phyloP scores from a whole-genome alignment of 2,113 vertebrate species.

The Tretioscincus oriximinensis region DNA sequence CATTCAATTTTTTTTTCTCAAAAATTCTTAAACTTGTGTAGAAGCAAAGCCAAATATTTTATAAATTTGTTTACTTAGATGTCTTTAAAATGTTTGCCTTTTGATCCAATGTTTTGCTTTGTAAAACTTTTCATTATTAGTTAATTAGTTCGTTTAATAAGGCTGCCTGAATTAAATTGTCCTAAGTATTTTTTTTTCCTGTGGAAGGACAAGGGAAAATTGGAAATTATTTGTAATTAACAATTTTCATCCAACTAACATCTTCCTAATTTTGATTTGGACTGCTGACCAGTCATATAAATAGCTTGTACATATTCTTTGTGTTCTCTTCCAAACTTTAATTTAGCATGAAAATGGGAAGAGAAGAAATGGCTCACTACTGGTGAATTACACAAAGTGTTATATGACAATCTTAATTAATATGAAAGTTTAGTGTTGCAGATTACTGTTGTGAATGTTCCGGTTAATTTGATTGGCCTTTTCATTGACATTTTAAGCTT shows the following conservation, averaged over 20 bases:
- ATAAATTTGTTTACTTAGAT: not conserved
- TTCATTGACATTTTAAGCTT: slow-evolving; percentile 39
- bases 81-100: slow-evolving; percentile 12
- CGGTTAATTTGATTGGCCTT: slow-evolving; percentile 40
- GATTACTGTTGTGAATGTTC: slow-evolving; percentile 10
- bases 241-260: slow-evolving; percentile 20
- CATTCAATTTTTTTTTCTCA: not conserved
- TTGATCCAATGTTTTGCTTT: not conserved
- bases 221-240: slow-evolving; percentile 30
- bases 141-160: slow-evolving; percentile 26
- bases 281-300: not conserved
- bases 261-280: not conserved
- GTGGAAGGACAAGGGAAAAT: not conserved
- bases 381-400: slow-evolving; percentile 20
- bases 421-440: slow-evolving; percentile 32
- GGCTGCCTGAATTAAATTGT: not conserved
- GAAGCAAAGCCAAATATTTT: not conserved
- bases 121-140: slow-evolving; percentile 16
- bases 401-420: slow-evolving; percentile 28
- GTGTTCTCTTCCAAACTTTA: slow-evolving; percentile 7
- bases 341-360: slow-evolving; percentile 13
- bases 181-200: slow-evolving; percentile 1
- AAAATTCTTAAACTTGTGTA: not conserved
- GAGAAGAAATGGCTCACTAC: not conserved
- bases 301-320: not conserved